Base-by-base conservation (phyloP, 2,888 invertebrate genomes). In the Subacronicta megacephala region DNA sequence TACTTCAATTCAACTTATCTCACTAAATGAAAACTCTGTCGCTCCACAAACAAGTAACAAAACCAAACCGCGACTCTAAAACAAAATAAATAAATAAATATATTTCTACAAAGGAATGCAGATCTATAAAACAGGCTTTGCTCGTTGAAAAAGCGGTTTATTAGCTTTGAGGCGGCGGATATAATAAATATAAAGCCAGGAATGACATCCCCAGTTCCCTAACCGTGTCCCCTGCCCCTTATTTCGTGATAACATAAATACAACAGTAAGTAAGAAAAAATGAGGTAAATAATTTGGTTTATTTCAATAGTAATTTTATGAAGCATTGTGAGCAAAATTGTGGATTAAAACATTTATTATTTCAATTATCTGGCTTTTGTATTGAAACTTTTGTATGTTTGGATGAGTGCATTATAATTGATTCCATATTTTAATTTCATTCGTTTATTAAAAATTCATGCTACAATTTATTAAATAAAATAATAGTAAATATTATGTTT, bases 101-200 rank as follows among this genome's bases (percentile, higher is more conserved):
- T 51, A 60, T 58, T 63, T 56, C 71, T 61, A 67, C 57, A 59
- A 66, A 62, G 51, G 64, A 64, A 63, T 38, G 64, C 59, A 50
- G 62, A 64, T 72, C 64, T 61, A 76, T 74, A 77, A 74, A 77
- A 79, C 69, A 70, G 73, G 73, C 76, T 65, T 72, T 69, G 77
- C 72, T 76, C 70, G 76, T 72, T 75, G 70, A 70, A 77, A 79
- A 81, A 82, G 78, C 79, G 81, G 79, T 83, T 84, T 84, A 84
- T 81, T 84, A 83, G 73, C 79, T 73, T 68, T 74, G 71, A 64
- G 66, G 78, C 77, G 78, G 76, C 77, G 78, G 78, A 80, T 78
- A 77, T 79, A 80, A 84, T 84, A 82, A 83, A 83, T 82, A 82
- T 82, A 80, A 82, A 66, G 62, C 42, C 67, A 56, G 61, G 47